These are phyloP conservation scores for Lepidurus arcticus DNA, from an alignment of 1,140 invertebrate genomes.

Conservation along the genomic window DNA sequence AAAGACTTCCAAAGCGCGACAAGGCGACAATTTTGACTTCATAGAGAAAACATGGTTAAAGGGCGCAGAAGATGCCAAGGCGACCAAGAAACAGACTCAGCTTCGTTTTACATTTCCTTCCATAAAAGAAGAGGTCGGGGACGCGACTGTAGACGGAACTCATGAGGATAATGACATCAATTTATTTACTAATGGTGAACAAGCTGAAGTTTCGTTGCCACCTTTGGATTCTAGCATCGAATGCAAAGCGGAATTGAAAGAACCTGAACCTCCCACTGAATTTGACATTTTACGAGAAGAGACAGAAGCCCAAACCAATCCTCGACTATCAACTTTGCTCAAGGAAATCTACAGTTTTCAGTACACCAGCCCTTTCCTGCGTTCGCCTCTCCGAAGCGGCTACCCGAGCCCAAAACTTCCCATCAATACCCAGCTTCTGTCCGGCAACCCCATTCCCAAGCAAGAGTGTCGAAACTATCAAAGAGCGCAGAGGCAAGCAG, in stretches of 20 bases:
- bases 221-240: not conserved
- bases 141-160: not conserved
- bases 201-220: not conserved
- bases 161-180: no score
- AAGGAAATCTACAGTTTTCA: not conserved
- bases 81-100: not conserved
- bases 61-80: not conserved
- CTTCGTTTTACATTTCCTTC: not conserved
- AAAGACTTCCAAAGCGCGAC: not conserved
- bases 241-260: not conserved
- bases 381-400: not conserved
- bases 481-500: not conserved
- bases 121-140: not conserved
- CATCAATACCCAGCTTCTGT: not conserved
- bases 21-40: not conserved
- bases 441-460: not conserved
- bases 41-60: not conserved
- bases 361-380: not conserved
- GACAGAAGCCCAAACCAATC: not conserved
- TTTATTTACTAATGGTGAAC: not conserved
- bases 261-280: not conserved
- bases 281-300: not conserved
- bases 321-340: not conserved
- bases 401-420: not conserved
- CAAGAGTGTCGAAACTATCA: not conserved